Evolutionary conservation across 2,888 invertebrate species (phyloP), one percentile per base, ranked within the genome.

Genomic region (Ischnus inquisitorius): DNA sequence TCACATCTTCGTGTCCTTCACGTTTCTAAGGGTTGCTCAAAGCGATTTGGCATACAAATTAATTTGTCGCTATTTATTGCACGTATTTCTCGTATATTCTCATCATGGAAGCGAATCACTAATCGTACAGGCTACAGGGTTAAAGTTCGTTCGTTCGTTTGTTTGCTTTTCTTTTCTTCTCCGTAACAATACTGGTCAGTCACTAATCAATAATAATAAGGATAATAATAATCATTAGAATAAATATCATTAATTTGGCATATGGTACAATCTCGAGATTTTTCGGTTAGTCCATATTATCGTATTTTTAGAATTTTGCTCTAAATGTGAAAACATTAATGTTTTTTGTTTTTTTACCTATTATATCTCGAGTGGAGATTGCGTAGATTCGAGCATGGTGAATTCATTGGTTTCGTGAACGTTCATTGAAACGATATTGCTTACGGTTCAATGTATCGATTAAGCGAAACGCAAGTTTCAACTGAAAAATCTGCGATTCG

Each of bases 241-340:
- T 87, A 87, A 86, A 87, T 88, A 89, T 89, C 83, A 83, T 88
- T 89, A 89, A 89, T 90, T 90, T 89, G 88, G 89, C 88, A 88
- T 89, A 88, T 86, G 88, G 84, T 88, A 87, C 85, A 89, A 85
- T 82, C 79, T 87, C 85, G 83, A 81, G 76, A 83, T 86, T 62
- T 75, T 81, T 57, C 60, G 22, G 54, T 78, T 84, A 69, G 74
- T 81, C 64, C 74, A 69, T 60, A 48, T 76, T 43, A 43, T 19
- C 16, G 16, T 12, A 28, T 43, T n/a, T 51, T 69, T 51, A 74
- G 75, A 82, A 79, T 86, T 85, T 86, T 86, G 81, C 86, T 85
- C 84, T 79, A 69, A 28, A 67, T 41, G 69, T 75, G 78, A 69
- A 76, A 80, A 81, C 74, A 22, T 22, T 81, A 81, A 34, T 34